Base-by-base conservation (phyloP, 2,888 invertebrate genomes). In the Stegana nigrithorax region DNA sequence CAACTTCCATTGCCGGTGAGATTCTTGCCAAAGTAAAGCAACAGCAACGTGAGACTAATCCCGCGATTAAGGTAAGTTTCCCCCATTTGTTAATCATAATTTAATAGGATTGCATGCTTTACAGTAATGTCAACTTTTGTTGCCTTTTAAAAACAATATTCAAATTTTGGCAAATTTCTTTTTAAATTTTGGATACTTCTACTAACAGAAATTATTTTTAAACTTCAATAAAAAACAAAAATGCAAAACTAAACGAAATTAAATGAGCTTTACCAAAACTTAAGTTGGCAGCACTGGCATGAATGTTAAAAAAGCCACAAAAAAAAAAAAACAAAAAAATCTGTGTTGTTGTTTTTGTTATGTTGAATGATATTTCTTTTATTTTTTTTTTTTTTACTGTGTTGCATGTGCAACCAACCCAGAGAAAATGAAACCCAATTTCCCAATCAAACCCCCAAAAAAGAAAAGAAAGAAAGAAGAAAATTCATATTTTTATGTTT, bases 51-150 rank as follows among this genome's bases (percentile, higher is more conserved):
- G 81, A 83, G 73, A n/a, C n/a, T n/a, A 78, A 82, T 75, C 77
- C 79, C 70, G 76, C 78, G 74, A 72, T 68, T 69, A 82, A 82
- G 81, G 82, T 82, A 74, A 75, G 65, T 60, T 10, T 51, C 60
- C 3, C 51, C 14, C 14, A 4, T 26, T 44, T 53, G 12, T 53
- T 50, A 45, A 17, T 29, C 21, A 45, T 32, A 58, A 45, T 60
- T 65, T 63, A 36, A 59, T n/a, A 21, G 36, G 10, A 17, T 55
- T 78, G 75, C 75, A 73, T 81, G 78, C 68, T 75, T 62, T 73
- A 67, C 69, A 75, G 75, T 78, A 72, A 70, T 75, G 77, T 75
- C 81, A 81, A 78, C 74, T 71, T 68, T 51, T 29, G 21, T n/a
- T 51, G n/a, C n/a, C 17, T 39, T 39, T 39, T 8, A 39, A n/a